Conservation (phyloP, 2,113 vertebrate species). For the Benitochromis conjunctus region DNA sequence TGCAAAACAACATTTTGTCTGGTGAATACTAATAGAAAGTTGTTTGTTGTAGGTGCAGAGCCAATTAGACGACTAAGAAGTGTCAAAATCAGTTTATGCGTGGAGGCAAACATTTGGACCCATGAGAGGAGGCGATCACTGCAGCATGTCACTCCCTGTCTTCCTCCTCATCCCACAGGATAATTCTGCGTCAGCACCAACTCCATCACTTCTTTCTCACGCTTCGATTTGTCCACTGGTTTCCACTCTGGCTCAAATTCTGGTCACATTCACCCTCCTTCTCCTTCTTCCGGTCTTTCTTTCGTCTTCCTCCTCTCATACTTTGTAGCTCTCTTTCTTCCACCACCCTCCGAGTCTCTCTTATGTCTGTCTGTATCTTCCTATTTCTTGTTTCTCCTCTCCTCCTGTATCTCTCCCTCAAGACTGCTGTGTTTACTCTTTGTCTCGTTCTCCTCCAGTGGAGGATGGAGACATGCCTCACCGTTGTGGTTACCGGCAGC, state of each 20-base stretch:
- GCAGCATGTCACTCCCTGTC: conserved; percentile 34
- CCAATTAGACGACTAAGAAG: conserved; percentile 41
- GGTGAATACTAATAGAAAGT: neutral
- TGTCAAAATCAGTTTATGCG: conserved; percentile 10
- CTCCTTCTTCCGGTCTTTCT: neutral
- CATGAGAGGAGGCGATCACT: neutral
- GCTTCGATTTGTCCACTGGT: neutral
- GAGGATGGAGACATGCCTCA: conserved; percentile 48
- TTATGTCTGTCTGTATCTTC: neutral
- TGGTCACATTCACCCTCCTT: neutral
- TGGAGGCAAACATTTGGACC: conserved; percentile 11
- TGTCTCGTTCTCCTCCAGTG: conserved; percentile 55
- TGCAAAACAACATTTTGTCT: neutral
- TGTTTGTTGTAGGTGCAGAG: neutral
- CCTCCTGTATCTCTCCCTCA: neutral
- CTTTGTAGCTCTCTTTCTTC: neutral
- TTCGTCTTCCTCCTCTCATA: neutral
- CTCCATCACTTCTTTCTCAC: neutral
- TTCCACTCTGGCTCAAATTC: neutral
- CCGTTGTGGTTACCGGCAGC: conserved; percentile 16
- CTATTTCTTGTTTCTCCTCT: neutral
- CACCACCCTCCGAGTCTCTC: neutral
- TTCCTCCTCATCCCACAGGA: conserved; percentile 34
- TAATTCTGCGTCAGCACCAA: neutral
- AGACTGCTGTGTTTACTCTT: conserved; percentile 50